Evolutionary conservation across 2,113 vertebrate genomes (phyloP).

Genomic region (Brachyhypopomus gauderio): DNA sequence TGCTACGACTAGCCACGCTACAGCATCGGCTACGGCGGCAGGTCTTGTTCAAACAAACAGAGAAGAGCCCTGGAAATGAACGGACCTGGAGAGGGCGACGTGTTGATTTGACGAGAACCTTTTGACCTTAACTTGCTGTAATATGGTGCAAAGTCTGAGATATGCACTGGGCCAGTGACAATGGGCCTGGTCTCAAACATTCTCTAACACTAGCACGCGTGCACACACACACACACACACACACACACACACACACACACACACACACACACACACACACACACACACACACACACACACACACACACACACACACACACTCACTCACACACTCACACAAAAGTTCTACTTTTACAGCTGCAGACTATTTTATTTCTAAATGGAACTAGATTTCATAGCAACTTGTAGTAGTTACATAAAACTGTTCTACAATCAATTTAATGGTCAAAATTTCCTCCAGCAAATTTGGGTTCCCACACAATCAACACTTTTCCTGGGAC

Average conservation of each 20-base stretch:
- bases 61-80: conserved; percentile 39
- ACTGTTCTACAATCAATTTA: conserved; percentile 6
- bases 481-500: not conserved
- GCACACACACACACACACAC: not conserved
- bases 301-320: conserved; percentile 18
- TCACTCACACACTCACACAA: not conserved
- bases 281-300: not conserved
- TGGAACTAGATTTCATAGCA: not conserved
- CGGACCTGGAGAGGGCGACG: conserved; percentile 36
- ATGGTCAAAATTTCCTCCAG: too few species aligned
- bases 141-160: conserved; percentile 7
- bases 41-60: conserved; percentile 64
- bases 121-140: conserved; percentile 33
- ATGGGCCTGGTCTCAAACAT: conserved; percentile 33
- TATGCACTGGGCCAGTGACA: conserved; percentile 21
- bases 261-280: conserved; percentile 17
- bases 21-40: conserved; percentile 58
- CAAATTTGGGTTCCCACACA: not conserved
- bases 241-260: not conserved
- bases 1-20: conserved; percentile 70
- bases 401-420: not conserved
- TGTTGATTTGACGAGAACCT: conserved; percentile 33
- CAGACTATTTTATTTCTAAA: not conserved
- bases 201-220: conserved; percentile 15
- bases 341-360: conserved; percentile 3